Evolutionary conservation across 2,797 vertebrate genomes (phyloP), one percentile per base, ranked within the genome.

Genomic region (Catamblyrhynchus diadema): DNA sequence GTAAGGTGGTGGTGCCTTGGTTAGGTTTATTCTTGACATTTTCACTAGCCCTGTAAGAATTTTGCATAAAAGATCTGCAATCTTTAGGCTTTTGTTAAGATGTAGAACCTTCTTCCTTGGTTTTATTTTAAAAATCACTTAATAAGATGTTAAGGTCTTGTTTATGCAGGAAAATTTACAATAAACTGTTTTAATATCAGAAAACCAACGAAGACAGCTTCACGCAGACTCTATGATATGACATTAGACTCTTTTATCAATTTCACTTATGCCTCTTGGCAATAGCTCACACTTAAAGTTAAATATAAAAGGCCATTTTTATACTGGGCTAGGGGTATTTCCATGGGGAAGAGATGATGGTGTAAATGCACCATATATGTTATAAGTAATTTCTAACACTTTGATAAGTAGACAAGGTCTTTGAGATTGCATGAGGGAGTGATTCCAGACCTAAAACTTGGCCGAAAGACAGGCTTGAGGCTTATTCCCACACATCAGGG

Each of bases 251-350:
- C 32, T 80, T 65, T 35, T 56, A 70, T 56, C 67, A 61, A 62
- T 90, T 95, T 90, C 32, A 60, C 30, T 95, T 81, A 28, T 5
- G 25, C 56, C 44, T 92, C 28, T 64, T 84, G 60, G 51, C 73
- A 94, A 72, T 24, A 85, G 61, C 21, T 94, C 54, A 75, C 73
- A 86, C 81, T 88, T 90, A 51, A 93, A 91, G 18, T 59, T 81
- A 92, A 62, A 90, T 75, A 27, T 39, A 39, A 84, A 94, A 92
- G 67, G 48, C 72, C 19, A 62, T 91, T 81, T 78, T 90, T 81
- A 24, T 81, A 42, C 37, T 57, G 32, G 62, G 64, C 35, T 72
- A 56, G 23, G 48, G 10, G 3, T 65, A 70, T 81, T 87, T 91
- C 78, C 15, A 8, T 20, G 41, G 50, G 50, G 54, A 87, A 53